phyloP scores from a whole-genome alignment of 2,113 vertebrate genomes.

The Calonectris borealis region DNA sequence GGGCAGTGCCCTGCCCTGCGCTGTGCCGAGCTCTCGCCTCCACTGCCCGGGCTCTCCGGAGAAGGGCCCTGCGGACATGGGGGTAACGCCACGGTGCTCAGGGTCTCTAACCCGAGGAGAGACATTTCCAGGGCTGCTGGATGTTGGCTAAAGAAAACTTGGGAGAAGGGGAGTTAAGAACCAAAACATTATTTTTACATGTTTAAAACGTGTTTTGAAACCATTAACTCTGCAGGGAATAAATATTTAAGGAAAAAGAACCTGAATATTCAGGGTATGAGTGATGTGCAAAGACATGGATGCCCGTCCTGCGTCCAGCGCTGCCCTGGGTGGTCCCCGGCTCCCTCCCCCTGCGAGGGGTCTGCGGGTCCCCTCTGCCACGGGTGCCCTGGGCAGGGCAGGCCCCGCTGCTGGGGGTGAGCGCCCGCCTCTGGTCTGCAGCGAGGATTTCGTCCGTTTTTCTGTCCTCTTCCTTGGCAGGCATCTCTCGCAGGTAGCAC shows the following conservation, averaged over 20 bases:
- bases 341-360: background rate
- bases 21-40: background rate
- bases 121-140: background rate
- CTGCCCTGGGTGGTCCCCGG: background rate
- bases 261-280: too few relatives aligned
- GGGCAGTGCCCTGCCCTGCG: background rate
- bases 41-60: fast-evolving
- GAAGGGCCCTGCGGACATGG: background rate
- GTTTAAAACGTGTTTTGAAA: background rate
- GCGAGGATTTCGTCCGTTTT: background rate
- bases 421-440: background rate
- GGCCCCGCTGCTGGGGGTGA: too few relatives aligned
- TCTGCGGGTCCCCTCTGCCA: background rate
- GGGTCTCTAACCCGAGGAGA: too few relatives aligned
- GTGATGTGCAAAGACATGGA: too few relatives aligned
- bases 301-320: background rate
- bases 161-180: background rate
- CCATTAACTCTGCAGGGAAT: background rate
- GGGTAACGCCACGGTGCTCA: fast-evolving
- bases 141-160: background rate
- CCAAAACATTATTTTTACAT: background rate
- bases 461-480: background rate
- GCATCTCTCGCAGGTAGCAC: fast-evolving
- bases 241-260: background rate
- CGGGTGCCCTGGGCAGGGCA: background rate